A percentile compares a stretch with the other conserved stretches of the same genome.
Evolutionary conservation across 2,113 vertebrate genomes (phyloP).

Genomic region (Bungarus multicinctus): DNA sequence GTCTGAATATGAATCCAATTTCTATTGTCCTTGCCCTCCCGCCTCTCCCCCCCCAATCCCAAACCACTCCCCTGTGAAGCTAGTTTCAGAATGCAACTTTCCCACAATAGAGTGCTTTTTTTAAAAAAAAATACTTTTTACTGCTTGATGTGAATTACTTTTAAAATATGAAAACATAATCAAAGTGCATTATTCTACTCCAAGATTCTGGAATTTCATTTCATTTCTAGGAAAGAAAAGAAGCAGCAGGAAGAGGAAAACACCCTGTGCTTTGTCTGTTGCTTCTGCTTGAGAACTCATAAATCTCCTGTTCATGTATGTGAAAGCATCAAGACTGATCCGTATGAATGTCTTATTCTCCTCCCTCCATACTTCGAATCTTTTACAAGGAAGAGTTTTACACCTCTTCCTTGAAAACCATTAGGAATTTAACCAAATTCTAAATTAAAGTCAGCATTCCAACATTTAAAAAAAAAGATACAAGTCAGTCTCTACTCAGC

Average conservation of each 20-base stretch:
- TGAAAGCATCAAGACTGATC: slow-evolving; percentile 43
- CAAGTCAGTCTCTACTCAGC: background rate
- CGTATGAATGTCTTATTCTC: slow-evolving; percentile 52
- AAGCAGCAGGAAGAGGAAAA: background rate
- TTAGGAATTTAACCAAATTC: slow-evolving; percentile 50
- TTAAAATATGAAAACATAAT: background rate
- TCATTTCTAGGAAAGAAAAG: slow-evolving; percentile 39
- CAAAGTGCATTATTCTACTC: slow-evolving; percentile 16
- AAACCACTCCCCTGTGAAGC: slow-evolving; percentile 36
- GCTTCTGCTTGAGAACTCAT: slow-evolving; percentile 69
- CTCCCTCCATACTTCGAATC: slow-evolving; percentile 43
- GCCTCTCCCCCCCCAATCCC: background rate
- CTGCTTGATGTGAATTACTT: slow-evolving; percentile 1
- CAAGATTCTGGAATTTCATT: slow-evolving; percentile 52
- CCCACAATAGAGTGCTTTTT: slow-evolving; percentile 33
- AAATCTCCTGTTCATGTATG: slow-evolving; percentile 59
- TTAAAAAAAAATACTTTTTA: slow-evolving; percentile 17
- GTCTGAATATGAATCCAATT: slow-evolving; percentile 48
- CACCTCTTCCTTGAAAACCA: slow-evolving; percentile 60
- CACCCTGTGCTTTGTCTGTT: slow-evolving; percentile 58
- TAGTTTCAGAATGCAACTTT: slow-evolving; percentile 68
- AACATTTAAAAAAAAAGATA: slow-evolving; percentile 1
- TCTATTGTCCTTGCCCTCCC: slow-evolving; percentile 61
- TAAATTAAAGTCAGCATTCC: slow-evolving; percentile 43
- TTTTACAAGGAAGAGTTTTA: slow-evolving; percentile 48